Percentiles rank a stretch among this genome's conserved stretches.
Conservation (phyloP, 1,140 invertebrate genomes). For the Megalonaias nervosa region DNA sequence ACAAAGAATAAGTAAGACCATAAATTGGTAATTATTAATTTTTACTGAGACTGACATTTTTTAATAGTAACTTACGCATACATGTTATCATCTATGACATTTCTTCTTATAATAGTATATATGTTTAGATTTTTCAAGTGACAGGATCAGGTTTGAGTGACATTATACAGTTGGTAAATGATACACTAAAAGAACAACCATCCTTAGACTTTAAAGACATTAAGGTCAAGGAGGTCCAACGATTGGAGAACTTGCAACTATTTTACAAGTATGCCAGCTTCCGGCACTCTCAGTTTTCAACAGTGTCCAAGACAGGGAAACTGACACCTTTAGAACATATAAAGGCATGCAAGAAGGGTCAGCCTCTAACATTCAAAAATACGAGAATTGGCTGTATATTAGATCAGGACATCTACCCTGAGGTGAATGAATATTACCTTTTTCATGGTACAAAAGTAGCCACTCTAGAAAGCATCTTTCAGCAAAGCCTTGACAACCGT, state of each 20-base stretch:
- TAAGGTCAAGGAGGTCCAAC: conserved; percentile 25
- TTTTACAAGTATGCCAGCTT: conserved; percentile 23
- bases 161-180: too few relatives aligned
- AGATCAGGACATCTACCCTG: conserved; percentile 8
- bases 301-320: background rate
- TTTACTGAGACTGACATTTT: too few relatives aligned
- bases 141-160: too few relatives aligned
- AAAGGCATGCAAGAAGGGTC: background rate
- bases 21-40: too few relatives aligned
- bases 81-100: too few relatives aligned
- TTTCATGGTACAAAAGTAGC: conserved; percentile 47
- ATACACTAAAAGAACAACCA: too few relatives aligned
- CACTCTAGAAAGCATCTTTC: conserved; percentile 19
- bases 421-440: conserved; percentile 49
- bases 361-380: background rate
- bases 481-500: conserved; percentile 34
- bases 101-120: too few relatives aligned
- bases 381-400: background rate
- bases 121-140: too few relatives aligned
- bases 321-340: background rate
- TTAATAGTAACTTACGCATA: too few relatives aligned
- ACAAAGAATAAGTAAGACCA: too few relatives aligned
- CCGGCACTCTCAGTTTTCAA: conserved; percentile 11
- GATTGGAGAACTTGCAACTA: conserved; percentile 34
- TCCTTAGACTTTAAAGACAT: background rate